phyloP scores from a whole-genome alignment of 2,888 invertebrate species.

The Anoncus sp. region DNA sequence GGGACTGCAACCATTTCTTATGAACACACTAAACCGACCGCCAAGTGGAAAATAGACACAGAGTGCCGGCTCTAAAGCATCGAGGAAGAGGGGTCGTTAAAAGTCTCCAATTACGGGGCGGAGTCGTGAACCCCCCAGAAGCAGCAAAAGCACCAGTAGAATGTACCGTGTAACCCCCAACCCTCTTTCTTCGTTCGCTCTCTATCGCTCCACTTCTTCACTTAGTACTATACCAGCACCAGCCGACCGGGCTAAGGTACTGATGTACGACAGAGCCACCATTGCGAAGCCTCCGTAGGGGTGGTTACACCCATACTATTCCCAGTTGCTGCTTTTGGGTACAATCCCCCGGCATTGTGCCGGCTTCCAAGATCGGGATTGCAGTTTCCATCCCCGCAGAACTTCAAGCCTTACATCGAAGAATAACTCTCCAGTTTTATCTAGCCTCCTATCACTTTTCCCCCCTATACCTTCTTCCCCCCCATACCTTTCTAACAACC shows the following conservation, averaged over 20 bases:
- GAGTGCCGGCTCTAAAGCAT: constrained; percentile 64
- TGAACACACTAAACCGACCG: constrained; percentile 40
- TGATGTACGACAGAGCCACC: constrained; percentile 28
- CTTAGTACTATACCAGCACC: neutral
- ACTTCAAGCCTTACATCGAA: constrained; percentile 21
- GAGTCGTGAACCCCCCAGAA: constrained; percentile 64
- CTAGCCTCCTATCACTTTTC: constrained; percentile 43
- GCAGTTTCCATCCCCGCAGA: constrained; percentile 37
- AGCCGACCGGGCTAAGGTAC: constrained; percentile 14
- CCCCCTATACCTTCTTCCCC: constrained; percentile 41
- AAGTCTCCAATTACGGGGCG: constrained; percentile 74
- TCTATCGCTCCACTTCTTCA: constrained; percentile 11
- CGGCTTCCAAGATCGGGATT: constrained; percentile 43
- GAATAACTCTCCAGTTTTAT: constrained; percentile 48
- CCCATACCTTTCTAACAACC: constrained; percentile 6
- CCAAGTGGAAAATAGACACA: constrained; percentile 67
- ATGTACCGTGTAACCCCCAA: constrained; percentile 20
- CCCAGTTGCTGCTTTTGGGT: constrained; percentile 28
- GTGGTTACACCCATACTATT: constrained; percentile 17
- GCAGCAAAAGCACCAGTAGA: constrained; percentile 12
- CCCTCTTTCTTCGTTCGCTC: constrained; percentile 27
- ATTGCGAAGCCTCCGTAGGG: neutral
- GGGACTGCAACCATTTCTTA: constrained; percentile 30
- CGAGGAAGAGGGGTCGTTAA: constrained; percentile 70
- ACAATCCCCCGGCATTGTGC: constrained; percentile 27